Evolutionary conservation across 1,140 invertebrate genomes (phyloP), one percentile per base, ranked within the genome.

Genomic region (Andrena cerasifolii): DNA sequence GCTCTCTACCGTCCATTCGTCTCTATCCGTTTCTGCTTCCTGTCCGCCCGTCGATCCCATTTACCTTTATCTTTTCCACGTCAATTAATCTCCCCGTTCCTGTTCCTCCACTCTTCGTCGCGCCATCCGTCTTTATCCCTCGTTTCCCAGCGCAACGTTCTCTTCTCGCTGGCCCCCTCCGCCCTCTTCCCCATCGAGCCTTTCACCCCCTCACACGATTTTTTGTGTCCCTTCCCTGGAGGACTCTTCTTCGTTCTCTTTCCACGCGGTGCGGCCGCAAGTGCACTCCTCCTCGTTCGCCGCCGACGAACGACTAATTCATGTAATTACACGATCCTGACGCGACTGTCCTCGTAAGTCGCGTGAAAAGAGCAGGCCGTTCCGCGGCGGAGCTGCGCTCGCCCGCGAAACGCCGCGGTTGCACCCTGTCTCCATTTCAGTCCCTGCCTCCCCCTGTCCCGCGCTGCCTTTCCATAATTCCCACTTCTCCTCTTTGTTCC

Each of bases 271-370:
- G 43, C 49, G 53, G 8, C 26, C 58, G 28, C 59, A 7, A 62
- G 66, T 33, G 58, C 80, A 47, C 65, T 67, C 54, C 59, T 67
- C 49, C 75, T 51, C 68, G 40, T 77, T 63, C 74, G 26, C 33
- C 75, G 65, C 40, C 54, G 79, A 71, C 26, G 58, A 63, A 74
- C 68, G 63, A 70, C 81, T 88, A 89, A 89, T 89, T 89, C 87
- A 88, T 88, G 88, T 89, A 89, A 89, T 89, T 89, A 89, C 84
- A 75, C 84, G 78, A 84, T 82, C 74, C 77, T 78, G 76, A 59
- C 65, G 79, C 72, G 73, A 83, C 54, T 54, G 54, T 68, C 53
- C 40, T 51, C 53, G 58, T 51, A 65, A 51, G 21, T 70, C 65
- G 40, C 36, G 73, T 31, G 75, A 81, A 65, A 49, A 47, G 21